These are phyloP conservation scores for Tragelaphus buxtoni DNA, from an alignment of 2,113 vertebrate species.

Conservation along the genomic window DNA sequence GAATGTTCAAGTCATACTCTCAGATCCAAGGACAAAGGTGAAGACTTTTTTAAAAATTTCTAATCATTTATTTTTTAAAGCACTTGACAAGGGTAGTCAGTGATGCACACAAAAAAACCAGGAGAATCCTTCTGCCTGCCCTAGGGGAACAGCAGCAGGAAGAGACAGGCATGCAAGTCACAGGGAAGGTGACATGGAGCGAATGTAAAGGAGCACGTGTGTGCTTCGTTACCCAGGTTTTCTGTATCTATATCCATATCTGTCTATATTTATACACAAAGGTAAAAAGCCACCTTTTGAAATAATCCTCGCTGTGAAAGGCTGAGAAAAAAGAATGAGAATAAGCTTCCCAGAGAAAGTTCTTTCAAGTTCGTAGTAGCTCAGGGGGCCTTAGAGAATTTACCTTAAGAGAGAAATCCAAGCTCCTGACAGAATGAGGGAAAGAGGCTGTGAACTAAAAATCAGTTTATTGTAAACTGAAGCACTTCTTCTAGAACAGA, in stretches of 20 bases:
- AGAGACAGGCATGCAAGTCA: not conserved
- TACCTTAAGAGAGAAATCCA: conserved; percentile 22
- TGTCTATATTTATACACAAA: not conserved
- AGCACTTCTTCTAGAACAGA: not conserved
- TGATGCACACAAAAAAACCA: not conserved
- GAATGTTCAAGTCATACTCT: conserved; percentile 30
- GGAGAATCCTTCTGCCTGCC: not conserved
- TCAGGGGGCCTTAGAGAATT: not conserved
- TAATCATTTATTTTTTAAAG: conserved; percentile 54
- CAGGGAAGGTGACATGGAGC: not conserved
- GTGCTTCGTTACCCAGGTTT: accelerated
- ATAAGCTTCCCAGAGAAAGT: conserved; percentile 11
- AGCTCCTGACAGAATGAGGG: not conserved
- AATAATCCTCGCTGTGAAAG: not conserved
- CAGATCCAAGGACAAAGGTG: conserved; percentile 56
- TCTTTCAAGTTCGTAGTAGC: conserved; percentile 12
- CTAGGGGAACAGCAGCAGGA: not conserved
- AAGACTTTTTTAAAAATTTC: not conserved
- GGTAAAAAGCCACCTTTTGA: not conserved
- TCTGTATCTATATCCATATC: not conserved
- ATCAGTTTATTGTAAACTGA: not conserved
- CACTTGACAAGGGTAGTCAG: conserved; percentile 21
- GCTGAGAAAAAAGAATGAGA: not conserved
- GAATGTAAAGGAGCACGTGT: accelerated
- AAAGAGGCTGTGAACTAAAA: not conserved